Base-by-base conservation (phyloP, 2,888 invertebrate genomes). In the Agapostemon virescens region DNA sequence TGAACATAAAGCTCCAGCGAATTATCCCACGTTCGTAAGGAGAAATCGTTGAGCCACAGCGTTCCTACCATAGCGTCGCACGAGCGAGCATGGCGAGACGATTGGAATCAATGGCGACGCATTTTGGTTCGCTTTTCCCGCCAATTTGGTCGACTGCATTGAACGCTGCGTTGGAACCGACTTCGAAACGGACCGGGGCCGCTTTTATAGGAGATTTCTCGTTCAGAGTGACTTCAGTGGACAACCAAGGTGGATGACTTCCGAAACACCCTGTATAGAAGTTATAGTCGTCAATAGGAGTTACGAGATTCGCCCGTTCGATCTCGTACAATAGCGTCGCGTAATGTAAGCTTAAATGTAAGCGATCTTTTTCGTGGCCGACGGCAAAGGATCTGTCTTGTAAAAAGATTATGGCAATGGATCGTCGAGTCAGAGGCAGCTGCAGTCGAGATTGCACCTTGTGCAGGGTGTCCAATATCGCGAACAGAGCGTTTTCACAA, bases 241-340 rank as follows among this genome's bases (percentile, higher is more conserved):
- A 20, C 30, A 20, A 7, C 20, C 30, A 30, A 61, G 58, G 63
- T 36, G n/a, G 33, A 36, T 30, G 33, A 58, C 30, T 30, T 45
- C 23, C 33, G 45, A 40, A 33, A 61, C 45, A 36, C 45, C 61
- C 45, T 71, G 61, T 55, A 74, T 82, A 78, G 82, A 82, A 75
- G 61, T 74, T 74, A 61, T 82, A 82, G 78, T 81, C 66, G 40
- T 58, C 72, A 78, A 55, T 73, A 83, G 72, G 69, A 79, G 72
- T 49, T 70, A 49, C 72, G 30, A 67, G 82, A 67, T n/a, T 78
- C 74, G 71, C 61, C 30, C 52, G 72, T 63, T 63, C 55, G 82
- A 69, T 79, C 74, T 52, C 66, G 55, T 73, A 73, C 23, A 63
- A 74, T 68, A 82, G 68, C 40, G 64, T 83, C 74, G 74, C 78